These are phyloP conservation scores for Oxystoma pomonae DNA, from an alignment of 2,888 invertebrate genomes.

Conservation along the genomic window DNA sequence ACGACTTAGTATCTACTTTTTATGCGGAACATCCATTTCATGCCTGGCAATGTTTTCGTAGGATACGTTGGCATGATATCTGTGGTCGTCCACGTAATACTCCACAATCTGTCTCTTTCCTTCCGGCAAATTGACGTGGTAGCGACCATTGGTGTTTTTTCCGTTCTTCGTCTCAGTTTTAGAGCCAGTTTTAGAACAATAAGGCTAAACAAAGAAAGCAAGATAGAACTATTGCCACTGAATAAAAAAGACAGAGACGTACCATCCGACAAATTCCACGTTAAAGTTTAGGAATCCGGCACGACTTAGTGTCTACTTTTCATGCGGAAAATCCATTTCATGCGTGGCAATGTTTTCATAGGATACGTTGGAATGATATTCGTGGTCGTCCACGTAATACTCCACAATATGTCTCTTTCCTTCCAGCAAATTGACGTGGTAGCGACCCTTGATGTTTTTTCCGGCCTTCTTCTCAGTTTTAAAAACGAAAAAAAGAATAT, in stretches of 20 bases:
- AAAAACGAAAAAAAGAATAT: no score
- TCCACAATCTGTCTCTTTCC: constrained; percentile 73
- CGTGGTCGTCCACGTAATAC: constrained; percentile 71
- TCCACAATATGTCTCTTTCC: constrained; percentile 73
- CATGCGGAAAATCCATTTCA: no score
- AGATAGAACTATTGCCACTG: no score
- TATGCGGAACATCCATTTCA: no score
- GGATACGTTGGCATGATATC: constrained; percentile 74
- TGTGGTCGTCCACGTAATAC: constrained; percentile 71
- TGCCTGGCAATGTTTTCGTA: constrained; percentile 48
- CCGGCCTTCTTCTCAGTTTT: constrained; percentile 68
- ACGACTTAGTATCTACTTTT: no score
- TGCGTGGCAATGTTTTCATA: constrained; percentile 48
- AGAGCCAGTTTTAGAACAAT: no score
- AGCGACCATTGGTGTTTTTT: constrained; percentile 65
- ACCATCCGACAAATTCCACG: no score
- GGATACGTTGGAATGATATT: constrained; percentile 74
- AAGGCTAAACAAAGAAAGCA: no score
- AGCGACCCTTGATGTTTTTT: constrained; percentile 65
- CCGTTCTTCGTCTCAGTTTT: constrained; percentile 68
- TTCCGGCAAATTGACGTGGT: constrained; percentile 75
- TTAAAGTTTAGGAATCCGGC: no score
- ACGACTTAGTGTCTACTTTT: no score
- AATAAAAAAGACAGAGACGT: no score
- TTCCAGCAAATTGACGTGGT: constrained; percentile 75